phyloP scores from a whole-genome alignment of 2,113 vertebrate genomes.

The Lagopus leucura region DNA sequence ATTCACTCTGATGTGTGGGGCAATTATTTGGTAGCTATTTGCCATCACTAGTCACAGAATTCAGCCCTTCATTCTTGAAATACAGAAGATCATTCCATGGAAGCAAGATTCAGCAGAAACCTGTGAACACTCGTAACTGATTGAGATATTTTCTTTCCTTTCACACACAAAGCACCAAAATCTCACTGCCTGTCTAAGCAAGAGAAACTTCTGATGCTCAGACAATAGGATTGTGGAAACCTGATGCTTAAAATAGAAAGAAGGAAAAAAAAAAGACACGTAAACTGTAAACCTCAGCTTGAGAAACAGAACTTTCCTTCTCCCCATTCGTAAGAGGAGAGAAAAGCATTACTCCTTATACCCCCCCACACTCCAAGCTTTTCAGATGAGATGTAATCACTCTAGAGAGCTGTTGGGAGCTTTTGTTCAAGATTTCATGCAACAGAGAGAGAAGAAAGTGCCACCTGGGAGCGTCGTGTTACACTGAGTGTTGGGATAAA shows the following conservation, averaged over 20 bases:
- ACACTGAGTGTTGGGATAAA: neutral
- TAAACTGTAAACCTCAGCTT: neutral
- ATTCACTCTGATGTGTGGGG: neutral
- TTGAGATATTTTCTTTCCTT: neutral
- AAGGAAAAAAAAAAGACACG: neutral
- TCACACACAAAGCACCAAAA: neutral
- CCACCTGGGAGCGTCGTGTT: slow-evolving; percentile 12
- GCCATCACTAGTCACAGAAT: neutral
- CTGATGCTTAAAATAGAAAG: neutral
- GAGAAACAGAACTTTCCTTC: neutral
- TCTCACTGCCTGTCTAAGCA: neutral
- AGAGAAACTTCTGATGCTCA: slow-evolving; percentile 1
- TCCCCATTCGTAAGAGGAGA: neutral
- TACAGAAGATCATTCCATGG: neutral
- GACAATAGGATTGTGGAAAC: neutral
- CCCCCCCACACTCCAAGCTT: neutral
- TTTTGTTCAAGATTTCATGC: slow-evolving; percentile 21
- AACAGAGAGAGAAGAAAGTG: neutral
- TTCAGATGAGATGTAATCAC: slow-evolving; percentile 30
- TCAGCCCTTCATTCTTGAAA: neutral
- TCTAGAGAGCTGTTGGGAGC: neutral
- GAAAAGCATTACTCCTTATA: neutral
- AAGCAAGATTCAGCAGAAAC: neutral
- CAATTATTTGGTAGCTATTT: neutral
- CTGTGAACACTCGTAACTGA: accelerated